Conservation (phyloP, 2,113 vertebrate genomes). For the Datnioides undecimradiatus region DNA sequence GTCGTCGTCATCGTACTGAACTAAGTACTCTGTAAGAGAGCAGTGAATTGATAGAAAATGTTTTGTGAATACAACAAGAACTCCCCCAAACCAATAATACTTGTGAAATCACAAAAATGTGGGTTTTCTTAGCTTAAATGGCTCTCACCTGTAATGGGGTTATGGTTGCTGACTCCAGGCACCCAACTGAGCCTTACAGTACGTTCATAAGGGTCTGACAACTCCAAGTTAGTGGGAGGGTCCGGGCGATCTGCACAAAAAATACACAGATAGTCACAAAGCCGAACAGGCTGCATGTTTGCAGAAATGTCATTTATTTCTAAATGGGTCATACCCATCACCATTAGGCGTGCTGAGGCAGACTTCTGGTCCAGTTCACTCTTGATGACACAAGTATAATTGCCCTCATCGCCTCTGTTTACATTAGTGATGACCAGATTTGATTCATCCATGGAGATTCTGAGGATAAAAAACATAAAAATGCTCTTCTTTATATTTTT, state of each 20-base stretch:
- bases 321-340: slow-evolving; percentile 87
- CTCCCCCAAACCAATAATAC: background rate
- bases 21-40: slow-evolving; percentile 86
- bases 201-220: slow-evolving; percentile 92
- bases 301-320: slow-evolving; percentile 2
- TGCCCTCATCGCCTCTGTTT: slow-evolving; percentile 90
- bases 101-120: background rate
- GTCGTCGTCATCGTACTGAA: slow-evolving; percentile 95
- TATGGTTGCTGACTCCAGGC: slow-evolving; percentile 93
- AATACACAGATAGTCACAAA: background rate
- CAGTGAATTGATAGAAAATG: background rate
- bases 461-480: slow-evolving; percentile 71
- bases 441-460: slow-evolving; percentile 92
- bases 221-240: slow-evolving; percentile 89
- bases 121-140: background rate
- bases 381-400: slow-evolving; percentile 92
- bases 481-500: no score
- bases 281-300: background rate
- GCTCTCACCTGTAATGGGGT: slow-evolving; percentile 91
- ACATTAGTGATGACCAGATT: slow-evolving; percentile 91
- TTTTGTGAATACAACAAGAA: background rate
- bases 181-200: slow-evolving; percentile 92
- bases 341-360: slow-evolving; percentile 91
- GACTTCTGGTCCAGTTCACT: slow-evolving; percentile 93
- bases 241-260: slow-evolving; percentile 88